These are phyloP conservation scores for Nomada ruficornis DNA, from an alignment of 2,888 invertebrate species.

Conservation along the genomic window DNA sequence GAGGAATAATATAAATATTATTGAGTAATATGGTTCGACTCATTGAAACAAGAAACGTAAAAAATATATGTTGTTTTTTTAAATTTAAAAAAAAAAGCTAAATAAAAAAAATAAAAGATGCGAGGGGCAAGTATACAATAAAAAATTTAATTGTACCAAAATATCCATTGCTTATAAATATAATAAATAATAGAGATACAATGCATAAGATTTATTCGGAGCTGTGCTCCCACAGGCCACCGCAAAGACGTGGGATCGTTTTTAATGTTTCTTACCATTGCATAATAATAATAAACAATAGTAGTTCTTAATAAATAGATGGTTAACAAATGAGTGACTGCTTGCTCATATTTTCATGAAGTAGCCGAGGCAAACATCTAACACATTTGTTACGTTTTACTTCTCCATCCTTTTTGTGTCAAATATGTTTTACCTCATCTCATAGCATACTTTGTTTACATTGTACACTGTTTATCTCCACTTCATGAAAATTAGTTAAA, in stretches of 20 bases:
- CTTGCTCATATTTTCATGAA: slow-evolving; percentile 79
- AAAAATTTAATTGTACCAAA: slow-evolving; percentile 83
- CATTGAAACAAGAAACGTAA: slow-evolving; percentile 70
- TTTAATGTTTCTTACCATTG: slow-evolving; percentile 84
- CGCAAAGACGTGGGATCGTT: slow-evolving; percentile 82
- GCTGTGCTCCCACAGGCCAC: slow-evolving; percentile 83
- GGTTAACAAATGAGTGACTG: slow-evolving; percentile 68
- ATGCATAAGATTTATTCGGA: slow-evolving; percentile 84
- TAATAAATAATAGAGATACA: slow-evolving; percentile 83
- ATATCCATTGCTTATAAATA: slow-evolving; percentile 84
- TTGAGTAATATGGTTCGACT: slow-evolving; percentile 73
- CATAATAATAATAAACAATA: slow-evolving; percentile 81
- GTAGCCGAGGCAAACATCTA: slow-evolving; percentile 56
- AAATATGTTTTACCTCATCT: slow-evolving; percentile 55
- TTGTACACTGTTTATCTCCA: slow-evolving; percentile 68
- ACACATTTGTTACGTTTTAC: slow-evolving; percentile 54
- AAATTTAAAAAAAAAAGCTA: slow-evolving; percentile 70
- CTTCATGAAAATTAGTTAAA: slow-evolving; percentile 67
- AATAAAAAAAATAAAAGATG: slow-evolving; percentile 66
- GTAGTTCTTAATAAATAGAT: slow-evolving; percentile 70
- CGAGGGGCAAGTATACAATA: slow-evolving; percentile 79
- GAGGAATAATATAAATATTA: slow-evolving; percentile 65
- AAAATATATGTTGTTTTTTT: slow-evolving; percentile 76
- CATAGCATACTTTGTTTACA: slow-evolving; percentile 59
- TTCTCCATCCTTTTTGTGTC: slow-evolving; percentile 53